These are phyloP conservation scores for Cotesia chilonis DNA, from an alignment of 1,140 invertebrate genomes.

Conservation along the genomic window DNA sequence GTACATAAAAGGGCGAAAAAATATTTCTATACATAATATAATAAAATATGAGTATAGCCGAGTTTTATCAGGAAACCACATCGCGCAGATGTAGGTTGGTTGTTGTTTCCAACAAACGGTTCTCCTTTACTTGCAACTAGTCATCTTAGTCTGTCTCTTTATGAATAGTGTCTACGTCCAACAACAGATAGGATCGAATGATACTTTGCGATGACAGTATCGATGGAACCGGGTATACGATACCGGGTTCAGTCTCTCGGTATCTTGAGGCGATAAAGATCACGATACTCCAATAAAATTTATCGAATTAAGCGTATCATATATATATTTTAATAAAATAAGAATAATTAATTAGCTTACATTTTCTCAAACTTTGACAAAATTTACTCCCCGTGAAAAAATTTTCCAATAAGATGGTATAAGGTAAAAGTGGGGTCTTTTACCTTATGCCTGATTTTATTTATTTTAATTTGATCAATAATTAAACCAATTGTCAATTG, in stretches of 20 bases:
- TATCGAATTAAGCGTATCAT: no score
- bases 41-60: constrained; percentile 18
- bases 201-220: background rate
- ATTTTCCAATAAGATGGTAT: constrained; percentile 8
- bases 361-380: no score
- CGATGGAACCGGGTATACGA: background rate
- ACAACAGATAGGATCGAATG: background rate
- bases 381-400: no score
- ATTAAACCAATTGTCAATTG: no score
- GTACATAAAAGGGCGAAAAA: constrained; percentile 9
- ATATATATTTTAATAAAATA: background rate
- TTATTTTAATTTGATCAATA: no score
- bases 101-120: constrained; percentile 23
- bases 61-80: constrained; percentile 50
- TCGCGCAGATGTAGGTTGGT: constrained; percentile 52
- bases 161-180: constrained; percentile 7
- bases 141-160: constrained; percentile 34
- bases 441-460: no score
- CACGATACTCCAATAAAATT: background rate
- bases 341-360: no score
- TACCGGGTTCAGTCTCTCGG: background rate
- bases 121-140: constrained; percentile 34
- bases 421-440: background rate
- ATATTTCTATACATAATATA: background rate
- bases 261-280: background rate